A percentile compares a stretch with the other conserved stretches of the same genome.
phyloP scores from a whole-genome alignment of 2,797 vertebrate genomes.

The Chromis chromis region DNA sequence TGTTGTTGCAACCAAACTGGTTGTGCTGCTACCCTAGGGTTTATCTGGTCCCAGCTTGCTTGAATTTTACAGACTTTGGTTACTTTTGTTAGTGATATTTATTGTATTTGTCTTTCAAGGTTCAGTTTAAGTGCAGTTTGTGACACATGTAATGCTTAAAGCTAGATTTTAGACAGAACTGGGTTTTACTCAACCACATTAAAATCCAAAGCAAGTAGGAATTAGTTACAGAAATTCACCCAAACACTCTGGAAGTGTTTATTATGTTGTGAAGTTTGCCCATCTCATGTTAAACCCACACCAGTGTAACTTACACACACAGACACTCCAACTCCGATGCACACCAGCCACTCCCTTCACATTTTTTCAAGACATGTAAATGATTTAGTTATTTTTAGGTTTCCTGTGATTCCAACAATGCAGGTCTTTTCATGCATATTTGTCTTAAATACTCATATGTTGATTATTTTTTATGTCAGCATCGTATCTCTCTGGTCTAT shows the following conservation, averaged over 20 bases:
- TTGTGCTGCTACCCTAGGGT: not conserved
- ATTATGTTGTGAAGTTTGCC: not conserved
- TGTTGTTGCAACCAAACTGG: constrained; percentile 6
- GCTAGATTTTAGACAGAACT: too few species aligned
- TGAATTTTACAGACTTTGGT: not conserved
- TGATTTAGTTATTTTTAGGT: not conserved
- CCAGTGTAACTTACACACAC: constrained; percentile 3
- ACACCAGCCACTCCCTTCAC: constrained; percentile 29
- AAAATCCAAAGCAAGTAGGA: not conserved
- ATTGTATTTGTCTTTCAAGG: constrained; percentile 1
- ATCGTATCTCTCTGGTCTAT: not conserved
- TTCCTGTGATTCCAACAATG: not conserved
- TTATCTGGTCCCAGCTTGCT: not conserved
- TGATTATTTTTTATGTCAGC: too few species aligned
- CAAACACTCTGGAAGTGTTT: not conserved
- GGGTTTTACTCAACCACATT: not conserved
- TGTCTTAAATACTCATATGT: too few species aligned
- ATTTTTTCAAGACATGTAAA: constrained; percentile 10
- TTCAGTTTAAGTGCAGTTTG: not conserved
- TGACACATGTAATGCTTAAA: not conserved
- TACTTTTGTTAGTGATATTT: not conserved
- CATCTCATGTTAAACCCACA: not conserved
- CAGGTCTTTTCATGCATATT: not conserved
- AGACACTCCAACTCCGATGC: not conserved
- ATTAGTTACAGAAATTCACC: not conserved